Percentiles rank a stretch among this genome's conserved stretches.
These are phyloP conservation scores for Amazona guildingii DNA, from an alignment of 2,113 vertebrate genomes.

Conservation along the genomic window DNA sequence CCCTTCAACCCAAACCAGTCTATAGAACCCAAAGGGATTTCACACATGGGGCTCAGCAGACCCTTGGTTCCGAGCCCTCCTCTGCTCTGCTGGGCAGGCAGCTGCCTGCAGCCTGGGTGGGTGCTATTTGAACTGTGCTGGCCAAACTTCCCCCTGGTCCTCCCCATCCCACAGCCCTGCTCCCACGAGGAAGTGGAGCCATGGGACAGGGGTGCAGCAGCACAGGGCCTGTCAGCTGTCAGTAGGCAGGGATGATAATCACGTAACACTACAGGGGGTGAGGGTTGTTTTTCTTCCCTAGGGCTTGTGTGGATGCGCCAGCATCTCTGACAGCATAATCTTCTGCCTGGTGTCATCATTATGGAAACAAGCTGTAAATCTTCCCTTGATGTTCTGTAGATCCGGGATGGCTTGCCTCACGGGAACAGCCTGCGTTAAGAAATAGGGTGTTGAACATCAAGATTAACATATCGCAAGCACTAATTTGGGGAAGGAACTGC, in stretches of 20 bases:
- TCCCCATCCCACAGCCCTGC: too few species aligned
- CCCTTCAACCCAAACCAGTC: not conserved
- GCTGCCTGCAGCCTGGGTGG: not conserved
- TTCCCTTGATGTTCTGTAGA: not conserved
- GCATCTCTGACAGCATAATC: not conserved
- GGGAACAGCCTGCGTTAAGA: not conserved
- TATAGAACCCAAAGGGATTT: not conserved
- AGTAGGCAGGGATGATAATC: not conserved
- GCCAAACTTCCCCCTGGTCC: rapidly evolving
- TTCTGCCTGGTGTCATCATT: not conserved
- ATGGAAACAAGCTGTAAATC: not conserved
- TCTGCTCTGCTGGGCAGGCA: rapidly evolving
- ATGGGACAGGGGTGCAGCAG: not conserved
- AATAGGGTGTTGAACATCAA: not conserved
- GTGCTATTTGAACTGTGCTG: not conserved
- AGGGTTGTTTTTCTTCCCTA: not conserved
- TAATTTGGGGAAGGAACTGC: not conserved
- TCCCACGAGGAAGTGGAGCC: not conserved
- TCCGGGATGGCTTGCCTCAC: not conserved
- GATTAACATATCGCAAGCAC: not conserved
- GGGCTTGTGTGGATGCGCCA: not conserved
- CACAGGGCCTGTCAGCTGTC: not conserved
- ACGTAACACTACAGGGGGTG: not conserved
- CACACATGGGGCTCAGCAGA: not conserved
- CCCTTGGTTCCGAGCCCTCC: not conserved